These are phyloP conservation scores for Falco columbarius DNA, from an alignment of 2,797 vertebrate species.

Conservation along the genomic window DNA sequence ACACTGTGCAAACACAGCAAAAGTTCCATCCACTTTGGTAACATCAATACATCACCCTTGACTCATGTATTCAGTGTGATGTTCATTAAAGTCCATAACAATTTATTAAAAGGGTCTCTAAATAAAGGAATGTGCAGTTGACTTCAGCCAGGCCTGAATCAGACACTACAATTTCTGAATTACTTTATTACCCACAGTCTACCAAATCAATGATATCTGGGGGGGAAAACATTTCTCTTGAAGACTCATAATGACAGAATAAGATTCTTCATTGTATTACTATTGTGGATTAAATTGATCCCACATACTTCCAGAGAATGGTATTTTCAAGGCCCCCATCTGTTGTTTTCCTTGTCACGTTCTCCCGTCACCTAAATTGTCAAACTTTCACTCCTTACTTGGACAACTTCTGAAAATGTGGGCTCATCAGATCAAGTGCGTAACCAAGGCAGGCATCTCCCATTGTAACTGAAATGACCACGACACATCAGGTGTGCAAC, in stretches of 20 bases:
- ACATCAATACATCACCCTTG: background rate
- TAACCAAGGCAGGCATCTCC: background rate
- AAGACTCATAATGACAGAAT: slow-evolving; percentile 39
- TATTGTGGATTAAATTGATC: slow-evolving; percentile 57
- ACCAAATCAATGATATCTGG: slow-evolving; percentile 58
- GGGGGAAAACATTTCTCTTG: slow-evolving; percentile 22
- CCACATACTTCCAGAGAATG: slow-evolving; percentile 28
- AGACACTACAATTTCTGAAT: slow-evolving; percentile 42
- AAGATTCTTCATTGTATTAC: slow-evolving; percentile 36
- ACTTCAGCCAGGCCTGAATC: slow-evolving; percentile 9
- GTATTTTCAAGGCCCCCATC: slow-evolving; percentile 43
- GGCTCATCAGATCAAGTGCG: background rate
- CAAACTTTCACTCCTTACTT: slow-evolving; percentile 35
- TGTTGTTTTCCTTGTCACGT: background rate
- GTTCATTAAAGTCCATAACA: slow-evolving; percentile 50
- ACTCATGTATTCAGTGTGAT: background rate
- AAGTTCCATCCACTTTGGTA: background rate
- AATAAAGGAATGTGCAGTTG: background rate
- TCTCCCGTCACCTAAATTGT: slow-evolving; percentile 48
- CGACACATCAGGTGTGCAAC: accelerated
- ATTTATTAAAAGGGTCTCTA: slow-evolving; percentile 30
- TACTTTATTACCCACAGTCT: slow-evolving; percentile 26
- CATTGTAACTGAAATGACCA: background rate
- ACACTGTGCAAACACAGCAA: background rate
- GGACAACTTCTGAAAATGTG: slow-evolving; percentile 8